These are phyloP conservation scores for Sesia bembeciformis DNA, from an alignment of 2,888 invertebrate genomes.

Conservation along the genomic window DNA sequence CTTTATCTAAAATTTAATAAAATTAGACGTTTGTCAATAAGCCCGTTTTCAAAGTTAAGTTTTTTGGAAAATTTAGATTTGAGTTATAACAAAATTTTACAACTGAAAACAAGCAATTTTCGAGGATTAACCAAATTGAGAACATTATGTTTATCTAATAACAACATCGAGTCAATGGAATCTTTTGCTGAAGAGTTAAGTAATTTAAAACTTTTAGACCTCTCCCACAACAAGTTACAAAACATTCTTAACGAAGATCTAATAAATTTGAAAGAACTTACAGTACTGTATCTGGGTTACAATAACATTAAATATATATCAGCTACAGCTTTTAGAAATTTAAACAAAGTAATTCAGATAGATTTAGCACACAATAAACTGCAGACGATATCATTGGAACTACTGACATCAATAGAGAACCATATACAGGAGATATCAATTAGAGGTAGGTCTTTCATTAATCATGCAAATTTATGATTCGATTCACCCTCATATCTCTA, in stretches of 20 bases:
- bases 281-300: constrained; percentile 85
- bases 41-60: constrained; percentile 84
- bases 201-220: constrained; percentile 84
- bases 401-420: constrained; percentile 86
- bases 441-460: constrained; percentile 77
- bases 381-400: constrained; percentile 84
- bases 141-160: constrained; percentile 88
- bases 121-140: constrained; percentile 84
- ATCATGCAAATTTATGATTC: no score
- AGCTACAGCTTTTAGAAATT: constrained; percentile 83
- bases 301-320: constrained; percentile 89
- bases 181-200: constrained; percentile 85
- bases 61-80: constrained; percentile 87
- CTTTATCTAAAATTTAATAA: constrained; percentile 84
- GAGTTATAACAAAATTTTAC: constrained; percentile 85
- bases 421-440: constrained; percentile 85
- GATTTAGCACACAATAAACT: constrained; percentile 89
- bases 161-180: constrained; percentile 86
- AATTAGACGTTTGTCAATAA: constrained; percentile 86
- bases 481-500: no score
- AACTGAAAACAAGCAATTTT: constrained; percentile 88
- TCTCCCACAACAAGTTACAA: constrained; percentile 88
- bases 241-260: constrained; percentile 85
- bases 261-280: constrained; percentile 82
- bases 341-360: constrained; percentile 84